Evolutionary conservation across 2,113 vertebrate species (phyloP).

Genomic region (Hippocampus comes): DNA sequence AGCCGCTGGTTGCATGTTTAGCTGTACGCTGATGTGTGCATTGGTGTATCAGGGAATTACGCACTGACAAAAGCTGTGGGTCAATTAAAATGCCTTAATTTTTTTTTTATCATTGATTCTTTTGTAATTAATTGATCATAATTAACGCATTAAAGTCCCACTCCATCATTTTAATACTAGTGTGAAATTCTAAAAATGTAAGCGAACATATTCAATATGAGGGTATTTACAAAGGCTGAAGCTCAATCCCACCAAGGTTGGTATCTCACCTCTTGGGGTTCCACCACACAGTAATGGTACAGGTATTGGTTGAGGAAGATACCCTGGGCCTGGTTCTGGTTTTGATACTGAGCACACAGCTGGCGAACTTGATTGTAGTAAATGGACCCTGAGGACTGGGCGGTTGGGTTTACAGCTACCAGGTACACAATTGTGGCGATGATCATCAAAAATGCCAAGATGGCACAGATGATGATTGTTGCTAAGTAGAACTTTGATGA

Average conservation of each 20-base stretch:
- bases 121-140: too few relatives aligned
- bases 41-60: too few relatives aligned
- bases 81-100: too few relatives aligned
- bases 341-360: constrained; percentile 82
- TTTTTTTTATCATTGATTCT: too few relatives aligned
- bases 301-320: constrained; percentile 85
- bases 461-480: constrained; percentile 73
- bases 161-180: background rate
- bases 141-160: too few relatives aligned
- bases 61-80: too few relatives aligned
- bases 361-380: constrained; percentile 76
- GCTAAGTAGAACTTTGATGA: constrained; percentile 79
- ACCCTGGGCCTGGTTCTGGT: constrained; percentile 66
- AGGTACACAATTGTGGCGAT: constrained; percentile 86
- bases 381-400: constrained; percentile 81
- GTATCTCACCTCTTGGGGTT: constrained; percentile 84
- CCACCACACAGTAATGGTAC: constrained; percentile 91
- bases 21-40: too few relatives aligned
- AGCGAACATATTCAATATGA: background rate
- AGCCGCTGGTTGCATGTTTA: too few relatives aligned
- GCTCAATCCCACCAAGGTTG: background rate
- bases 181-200: background rate
- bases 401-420: constrained; percentile 83
- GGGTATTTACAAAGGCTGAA: background rate
- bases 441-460: constrained; percentile 78